A percentile compares a stretch with the other conserved stretches of the same genome.
These are phyloP conservation scores for Corythornis leucogaster DNA, from an alignment of 2,797 vertebrate species.

Conservation along the genomic window DNA sequence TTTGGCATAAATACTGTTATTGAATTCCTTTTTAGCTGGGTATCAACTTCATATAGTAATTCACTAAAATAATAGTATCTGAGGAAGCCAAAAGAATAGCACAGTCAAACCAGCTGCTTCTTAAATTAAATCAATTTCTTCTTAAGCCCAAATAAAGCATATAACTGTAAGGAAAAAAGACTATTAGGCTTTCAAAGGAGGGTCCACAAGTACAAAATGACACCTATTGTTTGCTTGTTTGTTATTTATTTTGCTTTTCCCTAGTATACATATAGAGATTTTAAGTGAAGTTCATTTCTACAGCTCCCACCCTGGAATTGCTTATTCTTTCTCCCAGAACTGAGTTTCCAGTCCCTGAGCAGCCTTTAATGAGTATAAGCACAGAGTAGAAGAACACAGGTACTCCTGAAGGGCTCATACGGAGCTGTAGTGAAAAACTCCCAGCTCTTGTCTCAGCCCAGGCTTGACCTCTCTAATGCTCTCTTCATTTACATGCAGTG, in stretches of 20 bases:
- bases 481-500: not conserved
- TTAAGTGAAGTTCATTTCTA: not conserved
- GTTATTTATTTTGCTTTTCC: not conserved
- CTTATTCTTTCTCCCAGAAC: not conserved
- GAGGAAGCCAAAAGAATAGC: not conserved
- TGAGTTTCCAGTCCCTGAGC: not conserved
- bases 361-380: not conserved
- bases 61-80: not conserved
- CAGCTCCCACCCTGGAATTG: not conserved
- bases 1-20: conserved; percentile 6
- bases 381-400: not conserved
- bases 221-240: not conserved
- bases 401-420: not conserved
- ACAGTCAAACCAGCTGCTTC: not conserved
- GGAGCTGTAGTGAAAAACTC: not conserved
- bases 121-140: conserved; percentile 13
- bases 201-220: not conserved
- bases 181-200: not conserved
- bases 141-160: not conserved
- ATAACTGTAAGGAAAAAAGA: not conserved
- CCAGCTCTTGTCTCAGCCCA: not conserved
- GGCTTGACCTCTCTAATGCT: not conserved
- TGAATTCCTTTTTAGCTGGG: not conserved
- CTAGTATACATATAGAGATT: not conserved
- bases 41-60: not conserved